Conservation (phyloP, 2,113 vertebrate species). For the Balaeniceps rex region DNA sequence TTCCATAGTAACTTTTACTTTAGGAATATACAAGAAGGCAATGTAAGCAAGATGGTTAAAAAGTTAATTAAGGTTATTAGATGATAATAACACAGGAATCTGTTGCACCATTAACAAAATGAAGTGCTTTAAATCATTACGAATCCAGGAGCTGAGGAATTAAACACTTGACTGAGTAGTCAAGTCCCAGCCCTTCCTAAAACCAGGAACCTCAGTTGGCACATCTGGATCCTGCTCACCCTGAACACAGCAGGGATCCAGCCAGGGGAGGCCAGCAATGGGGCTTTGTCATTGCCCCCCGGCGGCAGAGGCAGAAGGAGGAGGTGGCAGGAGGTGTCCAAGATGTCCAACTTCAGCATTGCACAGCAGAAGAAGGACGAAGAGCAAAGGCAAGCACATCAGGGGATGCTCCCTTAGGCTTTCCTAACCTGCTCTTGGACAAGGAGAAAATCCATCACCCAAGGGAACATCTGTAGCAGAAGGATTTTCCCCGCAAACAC, state of each 20-base stretch:
- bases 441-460: not conserved
- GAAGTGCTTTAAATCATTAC: not conserved
- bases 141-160: not conserved
- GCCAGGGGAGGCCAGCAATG: accelerated
- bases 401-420: not conserved
- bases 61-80: not conserved
- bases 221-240: not conserved
- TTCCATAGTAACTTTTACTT: not conserved
- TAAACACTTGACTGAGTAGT: not conserved
- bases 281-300: not conserved
- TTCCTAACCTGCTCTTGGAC: not conserved
- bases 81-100: not conserved
- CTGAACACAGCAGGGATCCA: not conserved
- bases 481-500: not conserved
- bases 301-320: not conserved
- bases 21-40: not conserved
- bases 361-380: not conserved
- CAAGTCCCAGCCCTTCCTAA: not conserved
- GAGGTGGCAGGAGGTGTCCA: not conserved
- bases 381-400: not conserved
- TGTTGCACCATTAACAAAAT: not conserved
- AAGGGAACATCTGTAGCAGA: not conserved
- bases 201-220: not conserved
- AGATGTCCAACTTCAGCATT: not conserved
- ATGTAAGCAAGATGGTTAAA: not conserved